Evolutionary conservation across 2,797 vertebrate genomes (phyloP).

Genomic region (Buceros bicornis): DNA sequence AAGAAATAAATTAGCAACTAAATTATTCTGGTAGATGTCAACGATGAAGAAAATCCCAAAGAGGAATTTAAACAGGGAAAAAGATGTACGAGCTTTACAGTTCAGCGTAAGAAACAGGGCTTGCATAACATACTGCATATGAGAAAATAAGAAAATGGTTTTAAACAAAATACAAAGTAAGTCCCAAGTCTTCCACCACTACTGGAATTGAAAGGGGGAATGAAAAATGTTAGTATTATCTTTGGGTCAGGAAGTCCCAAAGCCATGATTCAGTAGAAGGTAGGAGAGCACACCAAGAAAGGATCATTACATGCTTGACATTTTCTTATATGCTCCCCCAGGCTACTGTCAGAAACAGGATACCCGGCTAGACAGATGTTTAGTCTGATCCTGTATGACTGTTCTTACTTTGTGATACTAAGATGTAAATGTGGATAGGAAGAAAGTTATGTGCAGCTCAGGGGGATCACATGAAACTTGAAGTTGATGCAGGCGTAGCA

Average conservation of each 20-base stretch:
- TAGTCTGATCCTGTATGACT: constrained; percentile 69
- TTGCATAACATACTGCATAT: not conserved
- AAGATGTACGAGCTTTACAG: not conserved
- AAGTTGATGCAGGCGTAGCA: not conserved
- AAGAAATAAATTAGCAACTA: constrained; percentile 44
- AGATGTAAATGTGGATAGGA: constrained; percentile 41
- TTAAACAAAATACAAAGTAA: not conserved
- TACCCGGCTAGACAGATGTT: constrained; percentile 68
- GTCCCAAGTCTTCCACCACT: not conserved
- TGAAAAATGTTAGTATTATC: constrained; percentile 61
- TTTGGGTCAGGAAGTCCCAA: constrained; percentile 62
- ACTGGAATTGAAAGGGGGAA: not conserved
- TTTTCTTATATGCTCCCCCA: constrained; percentile 44
- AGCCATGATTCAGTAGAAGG: constrained; percentile 64
- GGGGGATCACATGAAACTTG: not conserved
- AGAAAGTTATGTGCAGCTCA: constrained; percentile 35
- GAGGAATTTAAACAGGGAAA: not conserved
- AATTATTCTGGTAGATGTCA: constrained; percentile 21
- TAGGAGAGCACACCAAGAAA: constrained; percentile 32
- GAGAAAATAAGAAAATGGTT: not conserved
- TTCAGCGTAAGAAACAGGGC: not conserved
- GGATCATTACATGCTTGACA: constrained; percentile 36
- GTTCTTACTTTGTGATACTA: constrained; percentile 51
- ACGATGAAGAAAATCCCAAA: not conserved
- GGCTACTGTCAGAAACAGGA: constrained; percentile 73